Evolutionary conservation across 2,888 invertebrate genomes (phyloP), one percentile per base, ranked within the genome.

Genomic region (Oligia latruncula): DNA sequence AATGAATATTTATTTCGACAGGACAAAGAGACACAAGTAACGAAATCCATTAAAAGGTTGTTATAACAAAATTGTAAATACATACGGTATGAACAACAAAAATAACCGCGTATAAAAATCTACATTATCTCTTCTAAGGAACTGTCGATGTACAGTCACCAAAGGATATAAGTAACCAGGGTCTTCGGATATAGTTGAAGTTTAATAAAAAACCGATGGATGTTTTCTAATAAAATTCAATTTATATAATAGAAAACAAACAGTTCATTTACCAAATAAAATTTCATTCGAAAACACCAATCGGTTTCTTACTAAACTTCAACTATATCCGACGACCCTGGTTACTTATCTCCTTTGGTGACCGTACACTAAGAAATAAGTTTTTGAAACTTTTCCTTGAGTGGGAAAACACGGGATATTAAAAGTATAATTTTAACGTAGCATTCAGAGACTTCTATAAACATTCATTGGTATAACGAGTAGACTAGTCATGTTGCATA

Each of bases 1-100:
- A 46, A 46, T 73, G 20, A 46, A 43, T 71, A 64, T 72, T 84
- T 64, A 70, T 74, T 81, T 43, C 3, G 82, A 82, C 85, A 85
- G 52, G 15, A 82, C 82, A 82, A 82, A 74, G 64, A 43, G 20
- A 46, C 43, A 60, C 46, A 60, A 55, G 6, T 67, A 13, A 71
- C 23, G 8, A 62, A 60, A 43, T 29, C 15, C 15, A 66, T 55
- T 46, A 62, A 29, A 49, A 60, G 0, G n/a, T 66, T n/a, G 52
- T 35, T 13, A 5, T 65, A 8, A 15, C 43, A 29, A 43, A n/a
- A 71, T 17, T 20, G 20, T n/a, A 77, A 43, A 66, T 70, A 35
- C 15, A 13, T 46, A 40, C 52, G 6, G n/a, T 79, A 29, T 17
- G 4, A 15, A 52, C 1, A 52, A 8, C 13, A 43, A 49, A 46